These are phyloP conservation scores for Erinaceus europaeus DNA, from an alignment of 2,113 vertebrate species.

Conservation along the genomic window DNA sequence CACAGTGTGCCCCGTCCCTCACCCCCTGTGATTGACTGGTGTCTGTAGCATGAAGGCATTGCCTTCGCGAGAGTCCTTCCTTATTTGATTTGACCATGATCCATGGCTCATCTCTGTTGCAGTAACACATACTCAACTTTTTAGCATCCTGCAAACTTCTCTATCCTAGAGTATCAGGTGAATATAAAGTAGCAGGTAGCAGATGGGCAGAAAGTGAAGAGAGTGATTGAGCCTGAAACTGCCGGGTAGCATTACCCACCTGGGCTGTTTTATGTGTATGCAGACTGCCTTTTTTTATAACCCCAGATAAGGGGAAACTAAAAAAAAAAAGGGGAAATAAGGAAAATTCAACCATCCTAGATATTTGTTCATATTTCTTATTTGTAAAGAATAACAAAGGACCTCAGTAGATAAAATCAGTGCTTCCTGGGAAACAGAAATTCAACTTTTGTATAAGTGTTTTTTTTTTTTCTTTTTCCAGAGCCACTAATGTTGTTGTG, in stretches of 20 bases:
- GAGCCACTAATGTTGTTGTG: conserved; percentile 44
- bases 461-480: conserved; percentile 1
- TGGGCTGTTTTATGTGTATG: background rate
- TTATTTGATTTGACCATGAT: conserved; percentile 7
- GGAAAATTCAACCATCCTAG: conserved; percentile 23
- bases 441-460: conserved; percentile 37
- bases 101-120: background rate
- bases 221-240: background rate
- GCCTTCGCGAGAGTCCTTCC: background rate
- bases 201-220: conserved; percentile 14
- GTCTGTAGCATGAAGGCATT: background rate
- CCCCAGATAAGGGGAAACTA: conserved; percentile 20
- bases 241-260: background rate
- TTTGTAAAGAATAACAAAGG: conserved; percentile 53
- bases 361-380: conserved; percentile 50
- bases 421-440: conserved; percentile 46
- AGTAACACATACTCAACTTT: background rate
- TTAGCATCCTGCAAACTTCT: conserved; percentile 3
- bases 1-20: background rate
- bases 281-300: conserved; percentile 33
- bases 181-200: background rate
- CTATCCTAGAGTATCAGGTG: background rate
- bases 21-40: background rate
- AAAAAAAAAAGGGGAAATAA: conserved; percentile 42
- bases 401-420: conserved; percentile 43